Evolutionary conservation across 23 tunicate species (phyloP).

Genomic region (Styela plicata): DNA sequence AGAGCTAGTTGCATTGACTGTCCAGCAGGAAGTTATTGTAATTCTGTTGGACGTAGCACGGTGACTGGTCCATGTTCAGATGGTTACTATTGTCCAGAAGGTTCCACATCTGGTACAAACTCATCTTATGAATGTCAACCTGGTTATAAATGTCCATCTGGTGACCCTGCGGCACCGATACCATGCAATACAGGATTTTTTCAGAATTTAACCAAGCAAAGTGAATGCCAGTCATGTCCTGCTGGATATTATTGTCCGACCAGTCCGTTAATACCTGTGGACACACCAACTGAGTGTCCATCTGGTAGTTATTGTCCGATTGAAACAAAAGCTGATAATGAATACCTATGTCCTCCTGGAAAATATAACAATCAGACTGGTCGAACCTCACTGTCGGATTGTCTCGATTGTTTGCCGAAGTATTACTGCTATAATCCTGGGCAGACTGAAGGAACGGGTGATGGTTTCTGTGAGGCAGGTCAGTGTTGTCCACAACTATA

Average conservation of each 20-base stretch:
- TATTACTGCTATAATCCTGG: conserved; percentile 22
- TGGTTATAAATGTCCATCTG: conserved; percentile 78
- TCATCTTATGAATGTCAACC: conserved; percentile 42
- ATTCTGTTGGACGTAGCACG: conserved; percentile 38
- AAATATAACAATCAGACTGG: conserved; percentile 28
- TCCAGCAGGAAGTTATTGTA: conserved; percentile 59
- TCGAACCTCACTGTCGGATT: conserved; percentile 5
- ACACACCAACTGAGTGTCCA: conserved; percentile 46
- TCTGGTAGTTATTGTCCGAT: conserved; percentile 71
- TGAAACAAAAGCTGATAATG: conserved; percentile 21
- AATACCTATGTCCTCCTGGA: conserved; percentile 33
- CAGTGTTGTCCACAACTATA: no score
- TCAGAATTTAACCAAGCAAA: conserved; percentile 51
- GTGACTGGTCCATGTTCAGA: conserved; percentile 52
- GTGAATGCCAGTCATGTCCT: conserved; percentile 40
- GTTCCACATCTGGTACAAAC: conserved; percentile 25
- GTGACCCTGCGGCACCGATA: conserved; percentile 37
- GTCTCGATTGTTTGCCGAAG: conserved; percentile 24
- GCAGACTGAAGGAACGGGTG: conserved; percentile 27
- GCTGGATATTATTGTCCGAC: conserved; percentile 37
- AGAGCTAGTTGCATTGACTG: conserved; percentile 46
- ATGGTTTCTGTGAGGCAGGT: neutral
- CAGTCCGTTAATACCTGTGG: conserved; percentile 3
- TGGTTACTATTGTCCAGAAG: conserved; percentile 84
- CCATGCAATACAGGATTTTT: conserved; percentile 69